These are phyloP conservation scores for Cassiopea andromeda DNA, from an alignment of 30 jellyfish, hydroid and myxozoan species.

Conservation along the genomic window DNA sequence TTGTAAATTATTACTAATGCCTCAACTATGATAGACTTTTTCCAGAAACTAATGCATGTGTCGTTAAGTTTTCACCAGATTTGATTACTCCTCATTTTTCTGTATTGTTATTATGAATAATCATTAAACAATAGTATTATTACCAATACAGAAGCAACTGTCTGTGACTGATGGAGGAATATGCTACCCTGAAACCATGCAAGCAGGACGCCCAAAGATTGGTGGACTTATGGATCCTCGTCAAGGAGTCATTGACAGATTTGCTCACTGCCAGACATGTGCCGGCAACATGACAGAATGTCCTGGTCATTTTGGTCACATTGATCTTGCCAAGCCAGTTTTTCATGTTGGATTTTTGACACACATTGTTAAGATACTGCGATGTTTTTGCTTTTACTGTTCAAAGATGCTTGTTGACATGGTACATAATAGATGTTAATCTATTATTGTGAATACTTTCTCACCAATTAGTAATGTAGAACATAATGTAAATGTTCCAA, in stretches of 20 bases:
- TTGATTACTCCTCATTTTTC: too few relatives aligned
- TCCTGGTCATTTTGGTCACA: constrained; percentile 99
- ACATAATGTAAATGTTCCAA: too few relatives aligned
- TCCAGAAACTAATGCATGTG: too few relatives aligned
- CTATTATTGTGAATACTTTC: neutral
- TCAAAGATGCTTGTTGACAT: constrained; percentile 90
- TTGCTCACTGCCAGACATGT: constrained; percentile 95
- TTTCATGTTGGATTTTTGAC: constrained; percentile 91
- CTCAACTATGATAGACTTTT: too few relatives aligned
- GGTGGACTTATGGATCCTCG: constrained; percentile 99
- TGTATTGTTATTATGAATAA: too few relatives aligned
- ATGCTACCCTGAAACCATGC: constrained; percentile 95
- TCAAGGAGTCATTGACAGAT: constrained; percentile 95
- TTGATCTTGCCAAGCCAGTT: constrained; percentile 98
- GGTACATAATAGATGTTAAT: constrained; percentile 27
- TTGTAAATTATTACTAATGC: too few relatives aligned
- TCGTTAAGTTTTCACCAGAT: too few relatives aligned
- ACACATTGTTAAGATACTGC: constrained; percentile 78
- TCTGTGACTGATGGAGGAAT: constrained; percentile 98
- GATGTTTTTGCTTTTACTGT: constrained; percentile 97
- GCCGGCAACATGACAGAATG: constrained; percentile 99
- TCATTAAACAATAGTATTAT: too few relatives aligned
- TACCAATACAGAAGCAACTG: constrained; percentile 85
- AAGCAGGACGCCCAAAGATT: constrained; percentile 93
- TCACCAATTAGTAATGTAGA: too few relatives aligned